Percentiles rank a stretch among this genome's conserved stretches.
Evolutionary conservation across 2,113 vertebrate species (phyloP).

Genomic region (Lathamus discolor): DNA sequence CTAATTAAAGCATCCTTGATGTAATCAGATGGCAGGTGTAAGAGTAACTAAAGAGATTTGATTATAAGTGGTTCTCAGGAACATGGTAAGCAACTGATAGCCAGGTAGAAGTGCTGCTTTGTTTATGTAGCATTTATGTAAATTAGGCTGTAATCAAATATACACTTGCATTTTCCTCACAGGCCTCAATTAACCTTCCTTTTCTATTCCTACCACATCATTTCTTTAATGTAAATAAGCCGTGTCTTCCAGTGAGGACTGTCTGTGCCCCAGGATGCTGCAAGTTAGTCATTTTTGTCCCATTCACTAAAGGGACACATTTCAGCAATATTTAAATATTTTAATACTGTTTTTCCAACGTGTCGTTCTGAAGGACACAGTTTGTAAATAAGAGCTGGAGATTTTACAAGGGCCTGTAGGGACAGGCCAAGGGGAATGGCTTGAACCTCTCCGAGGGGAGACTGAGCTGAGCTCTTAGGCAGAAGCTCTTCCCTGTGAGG

Average conservation of each 20-base stretch:
- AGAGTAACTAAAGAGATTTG: constrained; percentile 61
- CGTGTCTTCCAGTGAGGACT: neutral
- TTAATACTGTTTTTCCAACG: neutral
- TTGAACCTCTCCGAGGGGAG: neutral
- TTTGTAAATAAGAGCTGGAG: neutral
- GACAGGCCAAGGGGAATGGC: neutral
- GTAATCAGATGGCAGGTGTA: constrained; percentile 67
- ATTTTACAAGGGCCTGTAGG: neutral
- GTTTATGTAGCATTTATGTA: constrained; percentile 67
- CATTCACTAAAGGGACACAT: neutral
- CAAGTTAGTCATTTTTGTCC: neutral
- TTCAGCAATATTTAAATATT: neutral
- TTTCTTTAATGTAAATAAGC: neutral
- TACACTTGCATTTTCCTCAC: constrained; percentile 38
- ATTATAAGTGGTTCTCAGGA: constrained; percentile 70
- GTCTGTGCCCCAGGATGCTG: neutral
- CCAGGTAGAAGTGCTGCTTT: constrained; percentile 64
- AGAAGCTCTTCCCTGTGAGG: too few species aligned
- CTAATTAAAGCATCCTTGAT: constrained; percentile 59
- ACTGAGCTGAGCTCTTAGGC: neutral
- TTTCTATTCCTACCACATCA: neutral
- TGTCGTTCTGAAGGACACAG: neutral
- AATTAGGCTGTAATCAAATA: constrained; percentile 67
- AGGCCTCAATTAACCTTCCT: constrained; percentile 58
- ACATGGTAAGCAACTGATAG: constrained; percentile 34